Conservation (phyloP, 2,888 invertebrate genomes). For the Schizotus pectinicornis region DNA sequence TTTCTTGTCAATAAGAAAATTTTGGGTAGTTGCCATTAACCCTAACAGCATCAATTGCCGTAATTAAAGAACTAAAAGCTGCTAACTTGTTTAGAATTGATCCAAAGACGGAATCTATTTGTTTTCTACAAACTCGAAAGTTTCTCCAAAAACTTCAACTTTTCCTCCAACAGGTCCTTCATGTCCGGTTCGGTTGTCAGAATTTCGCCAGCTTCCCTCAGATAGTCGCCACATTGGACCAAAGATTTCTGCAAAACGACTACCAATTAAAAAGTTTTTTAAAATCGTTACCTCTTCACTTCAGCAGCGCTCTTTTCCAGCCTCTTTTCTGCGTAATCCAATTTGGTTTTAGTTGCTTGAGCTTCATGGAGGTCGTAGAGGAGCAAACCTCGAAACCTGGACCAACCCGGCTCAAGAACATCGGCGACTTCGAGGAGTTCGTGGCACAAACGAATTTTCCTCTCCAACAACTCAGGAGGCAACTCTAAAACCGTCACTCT, state of each 20-base stretch:
- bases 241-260: conserved; percentile 18
- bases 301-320: conserved; percentile 63
- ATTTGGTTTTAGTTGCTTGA: conserved; percentile 65
- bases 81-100: no score
- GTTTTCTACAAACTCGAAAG: conserved; percentile 66
- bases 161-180: conserved; percentile 65
- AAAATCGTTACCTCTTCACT: conserved; percentile 51
- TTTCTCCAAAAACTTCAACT: conserved; percentile 65
- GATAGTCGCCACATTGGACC: no score
- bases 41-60: no score
- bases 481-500: conserved; percentile 59
- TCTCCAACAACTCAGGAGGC: conserved; percentile 61
- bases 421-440: conserved; percentile 71
- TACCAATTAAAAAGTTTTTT: no score
- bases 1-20: no score
- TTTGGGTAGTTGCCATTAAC: no score
- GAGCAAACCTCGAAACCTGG: conserved; percentile 68
- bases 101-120: no score
- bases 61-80: no score
- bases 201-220: no score
- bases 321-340: conserved; percentile 61
- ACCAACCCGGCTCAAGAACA: conserved; percentile 69
- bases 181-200: conserved; percentile 16
- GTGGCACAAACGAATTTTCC: conserved; percentile 70
- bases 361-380: conserved; percentile 71